phyloP scores from a whole-genome alignment of 2,888 invertebrate genomes.

The Trachelus troglodyta region DNA sequence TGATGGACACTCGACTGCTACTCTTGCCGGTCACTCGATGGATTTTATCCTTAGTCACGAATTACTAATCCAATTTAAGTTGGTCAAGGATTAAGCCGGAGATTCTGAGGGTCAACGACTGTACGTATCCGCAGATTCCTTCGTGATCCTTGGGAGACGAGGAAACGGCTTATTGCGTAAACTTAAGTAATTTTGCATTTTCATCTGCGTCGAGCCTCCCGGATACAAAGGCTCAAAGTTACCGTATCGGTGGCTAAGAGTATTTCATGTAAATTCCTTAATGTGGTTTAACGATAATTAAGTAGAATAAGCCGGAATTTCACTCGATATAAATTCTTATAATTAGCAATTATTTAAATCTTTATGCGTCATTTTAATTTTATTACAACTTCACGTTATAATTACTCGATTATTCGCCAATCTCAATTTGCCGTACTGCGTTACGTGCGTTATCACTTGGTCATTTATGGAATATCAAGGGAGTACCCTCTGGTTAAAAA shows the following conservation, averaged over 20 bases:
- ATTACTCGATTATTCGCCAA: too few relatives aligned
- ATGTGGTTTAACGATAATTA: too few relatives aligned
- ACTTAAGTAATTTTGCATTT: background rate
- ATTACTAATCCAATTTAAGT: slow-evolving; percentile 23
- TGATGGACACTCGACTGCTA: too few relatives aligned
- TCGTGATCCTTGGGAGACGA: slow-evolving; percentile 15
- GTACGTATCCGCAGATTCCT: slow-evolving; percentile 6
- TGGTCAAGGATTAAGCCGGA: slow-evolving; percentile 21
- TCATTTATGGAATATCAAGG: background rate
- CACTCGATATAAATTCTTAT: too few relatives aligned
- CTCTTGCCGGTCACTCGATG: slow-evolving; percentile 12
- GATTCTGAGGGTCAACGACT: slow-evolving; percentile 21
- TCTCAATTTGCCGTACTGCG: too few relatives aligned
- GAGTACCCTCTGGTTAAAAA: background rate
- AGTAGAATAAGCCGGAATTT: too few relatives aligned
- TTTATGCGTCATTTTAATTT: too few relatives aligned
- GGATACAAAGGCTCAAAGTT: background rate
- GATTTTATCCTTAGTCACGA: slow-evolving; percentile 12
- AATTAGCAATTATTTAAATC: too few relatives aligned
- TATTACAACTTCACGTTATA: too few relatives aligned
- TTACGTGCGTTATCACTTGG: too few relatives aligned
- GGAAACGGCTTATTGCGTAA: background rate
- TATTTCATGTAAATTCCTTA: too few relatives aligned
- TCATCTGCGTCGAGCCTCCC: background rate
- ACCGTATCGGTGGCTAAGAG: too few relatives aligned